A percentile compares a stretch with the other conserved stretches of the same genome.
Evolutionary conservation across 2,888 invertebrate genomes (phyloP).

Genomic region (Caenorhabditis doughertyi): DNA sequence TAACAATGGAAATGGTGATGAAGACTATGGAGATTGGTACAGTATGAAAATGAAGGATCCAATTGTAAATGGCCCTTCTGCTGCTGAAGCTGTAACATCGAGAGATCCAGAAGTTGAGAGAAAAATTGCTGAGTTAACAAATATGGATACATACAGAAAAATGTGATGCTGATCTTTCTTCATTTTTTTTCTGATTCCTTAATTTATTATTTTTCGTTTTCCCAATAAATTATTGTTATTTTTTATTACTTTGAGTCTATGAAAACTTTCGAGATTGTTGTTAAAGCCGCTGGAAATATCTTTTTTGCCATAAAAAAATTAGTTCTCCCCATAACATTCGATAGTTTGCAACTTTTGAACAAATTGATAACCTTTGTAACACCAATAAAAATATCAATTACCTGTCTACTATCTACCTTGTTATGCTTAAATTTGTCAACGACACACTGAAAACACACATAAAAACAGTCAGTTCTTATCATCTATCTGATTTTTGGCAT

Average conservation of each 20-base stretch:
- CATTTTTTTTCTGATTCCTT: background rate
- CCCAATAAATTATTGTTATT: constrained; percentile 8
- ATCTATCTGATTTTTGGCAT: constrained; percentile 18
- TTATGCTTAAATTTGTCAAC: constrained; percentile 32
- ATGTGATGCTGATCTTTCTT: constrained; percentile 14
- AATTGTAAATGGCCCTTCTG: background rate
- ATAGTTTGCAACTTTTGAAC: background rate
- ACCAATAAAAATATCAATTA: constrained; percentile 34
- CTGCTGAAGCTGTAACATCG: background rate
- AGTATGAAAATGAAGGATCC: constrained; percentile 55
- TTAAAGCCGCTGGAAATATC: too few species aligned
- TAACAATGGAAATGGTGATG: constrained; percentile 50
- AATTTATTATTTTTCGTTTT: constrained; percentile 11
- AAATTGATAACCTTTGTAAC: constrained; percentile 4
- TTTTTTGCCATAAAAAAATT: too few species aligned
- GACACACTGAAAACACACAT: constrained; percentile 31
- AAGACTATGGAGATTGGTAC: constrained; percentile 60
- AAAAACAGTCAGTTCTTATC: constrained; percentile 37
- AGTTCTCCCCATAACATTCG: background rate
- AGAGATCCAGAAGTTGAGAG: constrained; percentile 38
- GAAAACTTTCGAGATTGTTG: too few species aligned
- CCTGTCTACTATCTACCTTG: constrained; percentile 12
- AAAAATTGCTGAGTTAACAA: constrained; percentile 54
- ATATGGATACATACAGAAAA: constrained; percentile 56
- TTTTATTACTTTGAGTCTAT: too few species aligned